Evolutionary conservation across 2,113 vertebrate species (phyloP), one percentile per base, ranked within the genome.

Genomic region (Plotosus lineatus): DNA sequence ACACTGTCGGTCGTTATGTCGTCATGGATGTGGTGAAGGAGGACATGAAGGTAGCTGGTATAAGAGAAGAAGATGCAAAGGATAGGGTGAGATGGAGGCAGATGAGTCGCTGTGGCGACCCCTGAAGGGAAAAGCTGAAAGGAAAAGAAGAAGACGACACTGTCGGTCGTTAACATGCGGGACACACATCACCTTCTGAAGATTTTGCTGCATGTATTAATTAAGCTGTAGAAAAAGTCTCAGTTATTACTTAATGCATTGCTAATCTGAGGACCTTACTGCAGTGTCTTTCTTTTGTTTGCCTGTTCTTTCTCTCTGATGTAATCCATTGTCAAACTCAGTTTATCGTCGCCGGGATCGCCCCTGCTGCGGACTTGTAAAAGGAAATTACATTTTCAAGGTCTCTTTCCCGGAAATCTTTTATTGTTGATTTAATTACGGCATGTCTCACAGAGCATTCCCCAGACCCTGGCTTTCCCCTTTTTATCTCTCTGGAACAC

Each of bases 341-440:
- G 6, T n/a, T 75, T 79, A 85, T 75, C 46, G 23, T 44, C 46
- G 40, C 65, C 19, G 1, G 61, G 71, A 82, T 78, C 80, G 79
- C 80, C 51, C 78, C 82, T 36, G 53, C 79, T 81, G 79, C 76
- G 75, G 74, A 40, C 69, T 84, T 81, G 48, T 81, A 26, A 74
- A 76, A 50, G 36, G 84, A 85, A 87, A 83, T 87, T 72, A 4
- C 38, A 84, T 90, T 87, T 69, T 79, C 85, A 68, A 66, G 75
- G 68, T 78, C 71, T 84, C 80, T 63, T 80, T 28, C 55, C 53
- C 72, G 61, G 58, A 83, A 89, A 82, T 88, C 65, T 85, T 88
- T 77, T 77, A 82, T 84, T 87, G 78, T 84, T 84, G 83, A 86
- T 88, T 85, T 83, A 87, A 90, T 90, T 85, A 75, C 73, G 26